These are phyloP conservation scores for Rapana venosa DNA, from an alignment of 2,888 invertebrate genomes.

Conservation along the genomic window DNA sequence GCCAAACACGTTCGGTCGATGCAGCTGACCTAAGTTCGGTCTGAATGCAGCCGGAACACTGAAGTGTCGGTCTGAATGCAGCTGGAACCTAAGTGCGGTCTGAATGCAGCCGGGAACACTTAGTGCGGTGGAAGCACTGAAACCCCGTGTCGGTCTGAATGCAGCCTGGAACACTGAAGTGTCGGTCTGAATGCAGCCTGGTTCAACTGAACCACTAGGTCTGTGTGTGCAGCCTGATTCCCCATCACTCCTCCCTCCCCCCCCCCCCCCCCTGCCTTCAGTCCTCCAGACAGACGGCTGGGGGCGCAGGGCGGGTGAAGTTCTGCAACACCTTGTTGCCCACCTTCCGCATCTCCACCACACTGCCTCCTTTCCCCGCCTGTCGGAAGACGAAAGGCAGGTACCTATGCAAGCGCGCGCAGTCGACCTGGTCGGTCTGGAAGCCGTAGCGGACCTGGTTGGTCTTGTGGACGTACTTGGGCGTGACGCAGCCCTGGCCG, in stretches of 20 bases:
- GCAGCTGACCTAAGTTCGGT: too few relatives aligned
- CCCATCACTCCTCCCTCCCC: not conserved
- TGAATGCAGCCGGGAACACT: too few relatives aligned
- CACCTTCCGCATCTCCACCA: slow-evolving; percentile 25
- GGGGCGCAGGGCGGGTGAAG: not conserved
- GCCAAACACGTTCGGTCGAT: too few relatives aligned
- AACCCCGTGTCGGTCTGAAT: too few relatives aligned
- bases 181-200: too few relatives aligned
- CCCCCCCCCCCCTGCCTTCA: not conserved
- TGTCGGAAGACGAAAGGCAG: slow-evolving; percentile 65
- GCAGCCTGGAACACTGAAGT: too few relatives aligned
- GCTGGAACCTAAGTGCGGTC: too few relatives aligned
- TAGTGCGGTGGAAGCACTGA: too few relatives aligned
- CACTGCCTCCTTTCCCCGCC: not conserved
- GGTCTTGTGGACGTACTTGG: slow-evolving; percentile 51
- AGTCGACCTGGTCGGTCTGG: slow-evolving; percentile 41
- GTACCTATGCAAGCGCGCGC: slow-evolving; percentile 48
- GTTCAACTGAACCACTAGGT: too few relatives aligned
- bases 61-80: too few relatives aligned
- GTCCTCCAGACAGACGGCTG: slow-evolving; percentile 9
- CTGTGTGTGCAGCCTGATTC: too few relatives aligned
- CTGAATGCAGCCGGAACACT: too few relatives aligned
- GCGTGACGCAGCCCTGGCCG: slow-evolving; percentile 47
- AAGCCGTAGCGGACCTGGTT: slow-evolving; percentile 33
- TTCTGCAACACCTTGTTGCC: slow-evolving; percentile 25